phyloP scores from a whole-genome alignment of 2,797 vertebrate species.

The Oreortyx pictus region DNA sequence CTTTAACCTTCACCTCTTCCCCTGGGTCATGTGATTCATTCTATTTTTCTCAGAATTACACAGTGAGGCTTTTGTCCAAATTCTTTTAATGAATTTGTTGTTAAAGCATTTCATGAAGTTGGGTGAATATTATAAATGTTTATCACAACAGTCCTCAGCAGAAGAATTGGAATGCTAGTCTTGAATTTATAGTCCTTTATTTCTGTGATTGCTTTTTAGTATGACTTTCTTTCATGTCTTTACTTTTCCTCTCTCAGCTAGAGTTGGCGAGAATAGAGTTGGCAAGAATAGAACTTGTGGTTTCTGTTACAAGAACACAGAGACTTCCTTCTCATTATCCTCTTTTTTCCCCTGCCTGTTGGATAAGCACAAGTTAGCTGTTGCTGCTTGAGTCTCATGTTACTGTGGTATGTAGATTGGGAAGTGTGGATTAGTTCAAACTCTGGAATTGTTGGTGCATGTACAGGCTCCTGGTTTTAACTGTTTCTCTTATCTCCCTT shows the following conservation, averaged over 20 bases:
- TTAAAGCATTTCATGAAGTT: conserved; percentile 20
- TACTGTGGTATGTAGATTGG: neutral
- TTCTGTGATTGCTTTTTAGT: neutral
- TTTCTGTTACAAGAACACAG: conserved; percentile 14
- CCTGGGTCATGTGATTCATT: neutral
- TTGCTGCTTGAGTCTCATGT: neutral
- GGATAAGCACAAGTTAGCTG: neutral
- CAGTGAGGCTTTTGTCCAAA: conserved; percentile 4
- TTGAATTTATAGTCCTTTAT: neutral
- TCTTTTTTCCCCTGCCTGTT: neutral
- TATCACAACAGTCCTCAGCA: neutral
- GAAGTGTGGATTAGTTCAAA: neutral
- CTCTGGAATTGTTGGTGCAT: neutral
- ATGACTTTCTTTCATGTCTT: neutral
- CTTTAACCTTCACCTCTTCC: neutral
- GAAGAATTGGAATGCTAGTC: neutral
- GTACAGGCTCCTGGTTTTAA: neutral
- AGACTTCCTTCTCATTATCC: neutral
- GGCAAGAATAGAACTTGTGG: neutral
- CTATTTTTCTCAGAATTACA: neutral
- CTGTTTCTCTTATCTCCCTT: neutral
- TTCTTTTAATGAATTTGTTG: conserved; percentile 2
- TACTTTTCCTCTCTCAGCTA: neutral
- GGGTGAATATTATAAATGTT: neutral
- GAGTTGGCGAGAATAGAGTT: neutral